Conservation (phyloP, 2,113 vertebrate genomes). For the Thamnophis sirtalis region DNA sequence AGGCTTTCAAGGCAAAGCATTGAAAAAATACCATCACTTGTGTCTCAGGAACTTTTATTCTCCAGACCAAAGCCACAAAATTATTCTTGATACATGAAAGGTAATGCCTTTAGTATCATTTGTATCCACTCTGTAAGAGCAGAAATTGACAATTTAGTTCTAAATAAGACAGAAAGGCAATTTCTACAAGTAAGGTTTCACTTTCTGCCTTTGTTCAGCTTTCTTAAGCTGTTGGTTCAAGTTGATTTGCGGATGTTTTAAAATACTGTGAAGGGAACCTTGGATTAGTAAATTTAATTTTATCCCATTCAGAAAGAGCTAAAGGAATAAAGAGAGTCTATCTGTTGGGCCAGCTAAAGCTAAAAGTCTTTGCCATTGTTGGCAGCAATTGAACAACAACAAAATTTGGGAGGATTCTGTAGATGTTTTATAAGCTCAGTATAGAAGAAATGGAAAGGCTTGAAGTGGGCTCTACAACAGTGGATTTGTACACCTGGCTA, state of each 20-base stretch:
- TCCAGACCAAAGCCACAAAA: not conserved
- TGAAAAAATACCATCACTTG: not conserved
- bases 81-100: not conserved
- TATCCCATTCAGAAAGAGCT: constrained; percentile 36
- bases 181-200: not conserved
- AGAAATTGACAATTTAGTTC: not conserved
- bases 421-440: not conserved
- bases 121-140: not conserved
- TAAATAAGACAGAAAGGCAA: not conserved
- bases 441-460: not conserved
- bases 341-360: constrained; percentile 9
- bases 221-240: not conserved
- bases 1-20: not conserved
- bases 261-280: constrained; percentile 42
- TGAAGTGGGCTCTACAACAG: not conserved
- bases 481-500: too few species aligned
- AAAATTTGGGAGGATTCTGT: not conserved
- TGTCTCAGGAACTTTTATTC: not conserved
- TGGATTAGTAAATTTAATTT: constrained; percentile 40
- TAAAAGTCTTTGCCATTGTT: not conserved
- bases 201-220: constrained; percentile 19
- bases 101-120: not conserved
- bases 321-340: constrained; percentile 25
- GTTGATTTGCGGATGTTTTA: constrained; percentile 20
- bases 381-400: not conserved